Evolutionary conservation across 2,113 vertebrate species (phyloP).

Genomic region (Aythya baeri): DNA sequence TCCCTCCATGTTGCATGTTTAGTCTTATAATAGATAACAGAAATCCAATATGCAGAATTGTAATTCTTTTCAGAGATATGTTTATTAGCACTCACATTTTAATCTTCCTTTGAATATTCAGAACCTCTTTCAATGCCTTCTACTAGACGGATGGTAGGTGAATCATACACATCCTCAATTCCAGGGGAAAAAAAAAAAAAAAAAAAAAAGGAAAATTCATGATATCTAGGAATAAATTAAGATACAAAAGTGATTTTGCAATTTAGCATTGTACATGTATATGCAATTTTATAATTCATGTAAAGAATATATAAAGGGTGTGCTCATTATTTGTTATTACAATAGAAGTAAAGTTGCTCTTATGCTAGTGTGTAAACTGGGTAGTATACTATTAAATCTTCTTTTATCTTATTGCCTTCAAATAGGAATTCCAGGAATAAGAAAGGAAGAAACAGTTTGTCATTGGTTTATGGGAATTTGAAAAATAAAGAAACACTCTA

Average conservation of each 20-base stretch:
- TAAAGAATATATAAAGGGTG: not conserved
- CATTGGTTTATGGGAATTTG: not conserved
- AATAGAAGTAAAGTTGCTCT: not conserved
- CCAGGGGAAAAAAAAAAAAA: not conserved
- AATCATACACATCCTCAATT: not conserved
- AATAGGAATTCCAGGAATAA: not conserved
- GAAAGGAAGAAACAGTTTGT: not conserved
- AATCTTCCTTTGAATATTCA: not conserved
- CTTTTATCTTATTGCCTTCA: not conserved
- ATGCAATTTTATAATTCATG: not conserved
- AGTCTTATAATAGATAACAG: not conserved
- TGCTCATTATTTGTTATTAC: not conserved
- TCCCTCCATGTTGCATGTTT: not conserved
- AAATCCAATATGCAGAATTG: not conserved
- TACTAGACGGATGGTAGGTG: not conserved
- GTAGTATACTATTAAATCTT: not conserved
- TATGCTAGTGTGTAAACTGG: not conserved
- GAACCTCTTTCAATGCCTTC: not conserved
- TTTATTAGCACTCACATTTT: not conserved
- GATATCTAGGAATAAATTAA: not conserved
- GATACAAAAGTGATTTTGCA: not conserved
- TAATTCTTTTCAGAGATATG: not conserved
- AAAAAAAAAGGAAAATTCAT: not conserved
- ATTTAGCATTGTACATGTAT: not conserved
- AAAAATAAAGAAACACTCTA: not conserved